phyloP scores from a whole-genome alignment of 2,888 invertebrate species.

The Leucozona laternaria region DNA sequence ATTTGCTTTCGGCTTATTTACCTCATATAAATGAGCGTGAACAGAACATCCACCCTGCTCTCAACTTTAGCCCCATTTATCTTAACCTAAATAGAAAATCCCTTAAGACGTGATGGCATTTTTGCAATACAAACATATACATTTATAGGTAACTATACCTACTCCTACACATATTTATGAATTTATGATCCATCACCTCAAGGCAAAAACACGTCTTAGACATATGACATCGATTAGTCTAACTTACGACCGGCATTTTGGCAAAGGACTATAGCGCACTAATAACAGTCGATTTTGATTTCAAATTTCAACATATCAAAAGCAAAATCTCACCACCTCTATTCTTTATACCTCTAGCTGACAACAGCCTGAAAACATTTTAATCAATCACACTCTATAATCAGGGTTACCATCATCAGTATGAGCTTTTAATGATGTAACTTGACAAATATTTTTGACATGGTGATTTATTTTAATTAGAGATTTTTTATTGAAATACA shows the following conservation, averaged over 20 bases:
- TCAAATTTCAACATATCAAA: constrained; percentile 16
- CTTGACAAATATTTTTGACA: neutral
- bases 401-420: constrained; percentile 1
- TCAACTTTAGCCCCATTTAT: neutral
- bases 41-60: neutral
- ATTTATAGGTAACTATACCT: too few relatives aligned
- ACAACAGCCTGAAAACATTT: constrained; percentile 4
- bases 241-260: constrained; percentile 25
- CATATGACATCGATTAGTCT: constrained; percentile 40
- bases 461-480: neutral
- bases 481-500: too few relatives aligned
- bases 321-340: neutral
- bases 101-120: constrained; percentile 2
- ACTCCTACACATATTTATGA: neutral
- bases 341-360: too few relatives aligned
- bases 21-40: neutral
- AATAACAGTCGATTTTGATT: constrained; percentile 30
- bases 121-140: neutral
- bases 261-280: constrained; percentile 5
- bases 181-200: constrained; percentile 14
- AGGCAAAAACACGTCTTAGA: constrained; percentile 31
- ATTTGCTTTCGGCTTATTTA: constrained; percentile 4
- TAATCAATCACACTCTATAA: constrained; percentile 27
- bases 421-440: neutral
- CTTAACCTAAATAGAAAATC: constrained; percentile 13